Evolutionary conservation across 2,888 invertebrate genomes (phyloP), one percentile per base, ranked within the genome.

Genomic region (Heteromurus nitidus): DNA sequence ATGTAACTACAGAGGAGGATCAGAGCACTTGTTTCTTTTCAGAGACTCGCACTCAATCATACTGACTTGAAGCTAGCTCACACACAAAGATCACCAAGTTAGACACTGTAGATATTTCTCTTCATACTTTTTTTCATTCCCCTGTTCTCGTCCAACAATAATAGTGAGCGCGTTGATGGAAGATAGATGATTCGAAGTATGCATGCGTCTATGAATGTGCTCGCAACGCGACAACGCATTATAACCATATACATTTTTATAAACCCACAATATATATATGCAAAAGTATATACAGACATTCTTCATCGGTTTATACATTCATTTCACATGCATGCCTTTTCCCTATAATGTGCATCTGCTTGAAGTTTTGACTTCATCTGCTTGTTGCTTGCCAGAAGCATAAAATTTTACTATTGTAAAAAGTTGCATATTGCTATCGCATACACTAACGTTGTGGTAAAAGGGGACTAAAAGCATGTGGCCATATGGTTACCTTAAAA

Each of bases 21-120:
- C 58, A 47, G 42, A 73, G 67, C 80, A 80, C 80, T 80, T 80
- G 80, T 80, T 69, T 67, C 69, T 73, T 67, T 62, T 67, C 60
- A 73, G 53, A 72, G 36, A 67, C 42, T 67, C 20, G 58, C 53
- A 79, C 36, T 36, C 67, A 42, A 42, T 55, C 28, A 65, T 60
- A 70, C 64, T 72, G 53, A 64, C 47, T 53, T 28, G 28, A 55
- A 69, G 20, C 30, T 22, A 7, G 73, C 73, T 73, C 73, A 30
- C 73, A 73, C 73, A 73, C 73, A 73, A 62, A 73, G 73, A 73
- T 73, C 47, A 20, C 72, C 73, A 62, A 62, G 62, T 62, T 62
- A 62, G 73, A 47, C 73, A 62, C n/a, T n/a, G 47, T 30, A 28
- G 62, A 47, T 69, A 47, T 47, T 47, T 47, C 47, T 47, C 47